Conservation (phyloP, 2,888 invertebrate species). For the Euplagia quadripunctaria region DNA sequence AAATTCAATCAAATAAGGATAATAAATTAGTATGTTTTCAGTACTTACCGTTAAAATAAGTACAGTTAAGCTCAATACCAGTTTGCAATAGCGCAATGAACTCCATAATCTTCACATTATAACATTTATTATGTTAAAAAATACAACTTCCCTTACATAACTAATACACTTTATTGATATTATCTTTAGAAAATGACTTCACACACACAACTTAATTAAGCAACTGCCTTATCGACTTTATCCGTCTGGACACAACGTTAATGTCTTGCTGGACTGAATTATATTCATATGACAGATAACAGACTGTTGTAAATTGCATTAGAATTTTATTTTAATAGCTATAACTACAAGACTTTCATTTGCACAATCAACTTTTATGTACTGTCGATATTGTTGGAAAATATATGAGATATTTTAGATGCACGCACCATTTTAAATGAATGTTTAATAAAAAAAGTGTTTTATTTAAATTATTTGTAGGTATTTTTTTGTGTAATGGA, state of each 20-base stretch:
- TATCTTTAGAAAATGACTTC: conserved; percentile 4
- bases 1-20: too few relatives aligned
- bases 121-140: background rate
- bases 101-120: background rate
- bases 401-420: background rate
- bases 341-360: background rate
- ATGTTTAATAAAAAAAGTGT: too few relatives aligned
- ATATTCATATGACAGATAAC: background rate
- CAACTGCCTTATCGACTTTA: conserved; percentile 7
- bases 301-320: conserved; percentile 1
- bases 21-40: background rate
- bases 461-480: too few relatives aligned
- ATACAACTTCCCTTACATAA: background rate
- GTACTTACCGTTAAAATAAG: too few relatives aligned
- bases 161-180: conserved; percentile 4
- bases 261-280: conserved; percentile 10
- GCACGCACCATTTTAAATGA: too few relatives aligned
- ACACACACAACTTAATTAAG: conserved; percentile 17
- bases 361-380: background rate
- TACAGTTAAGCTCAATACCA: background rate
- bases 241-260: conserved; percentile 22
- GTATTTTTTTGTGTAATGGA: too few relatives aligned
- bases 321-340: background rate
- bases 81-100: background rate
- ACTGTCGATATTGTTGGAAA: background rate